phyloP scores from a whole-genome alignment of 2,888 invertebrate genomes.

The Tinea semifulvella region DNA sequence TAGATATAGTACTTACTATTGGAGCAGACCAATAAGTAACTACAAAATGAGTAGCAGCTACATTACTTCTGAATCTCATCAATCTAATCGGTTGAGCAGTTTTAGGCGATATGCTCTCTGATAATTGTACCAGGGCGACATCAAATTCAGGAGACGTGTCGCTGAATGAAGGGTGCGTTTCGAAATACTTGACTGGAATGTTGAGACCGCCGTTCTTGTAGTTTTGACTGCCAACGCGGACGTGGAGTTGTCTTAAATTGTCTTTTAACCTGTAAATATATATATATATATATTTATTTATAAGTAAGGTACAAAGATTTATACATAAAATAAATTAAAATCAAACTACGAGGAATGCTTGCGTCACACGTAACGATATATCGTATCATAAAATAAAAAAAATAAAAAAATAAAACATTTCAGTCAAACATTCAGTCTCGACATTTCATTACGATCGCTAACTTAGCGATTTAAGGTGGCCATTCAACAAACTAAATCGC shows the following conservation, averaged over 20 bases:
- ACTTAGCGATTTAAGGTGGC: no score
- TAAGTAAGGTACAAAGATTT: no score
- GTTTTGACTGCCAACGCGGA: conserved; percentile 46
- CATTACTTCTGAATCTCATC: conserved; percentile 24
- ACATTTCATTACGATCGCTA: no score
- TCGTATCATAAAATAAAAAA: no score
- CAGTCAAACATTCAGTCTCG: no score
- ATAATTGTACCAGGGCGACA: conserved; percentile 37
- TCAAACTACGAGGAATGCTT: no score
- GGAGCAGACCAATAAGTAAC: conserved; percentile 39
- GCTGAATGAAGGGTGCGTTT: conserved; percentile 45
- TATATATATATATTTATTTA: no score
- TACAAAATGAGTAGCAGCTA: conserved; percentile 37
- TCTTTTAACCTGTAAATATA: conserved; percentile 36
- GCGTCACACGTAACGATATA: no score
- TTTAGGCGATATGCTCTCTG: conserved; percentile 25
- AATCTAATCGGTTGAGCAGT: conserved; percentile 34
- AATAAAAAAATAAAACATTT: no score
- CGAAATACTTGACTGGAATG: conserved; percentile 35
- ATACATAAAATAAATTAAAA: no score
- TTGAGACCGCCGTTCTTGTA: conserved; percentile 40
- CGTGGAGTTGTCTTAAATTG: conserved; percentile 30
- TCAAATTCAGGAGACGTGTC: conserved; percentile 39
- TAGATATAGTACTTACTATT: conserved; percentile 22
- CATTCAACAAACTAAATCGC: no score